These are phyloP conservation scores for Iguana delicatissima DNA, from an alignment of 2,797 vertebrate genomes.

Conservation along the genomic window DNA sequence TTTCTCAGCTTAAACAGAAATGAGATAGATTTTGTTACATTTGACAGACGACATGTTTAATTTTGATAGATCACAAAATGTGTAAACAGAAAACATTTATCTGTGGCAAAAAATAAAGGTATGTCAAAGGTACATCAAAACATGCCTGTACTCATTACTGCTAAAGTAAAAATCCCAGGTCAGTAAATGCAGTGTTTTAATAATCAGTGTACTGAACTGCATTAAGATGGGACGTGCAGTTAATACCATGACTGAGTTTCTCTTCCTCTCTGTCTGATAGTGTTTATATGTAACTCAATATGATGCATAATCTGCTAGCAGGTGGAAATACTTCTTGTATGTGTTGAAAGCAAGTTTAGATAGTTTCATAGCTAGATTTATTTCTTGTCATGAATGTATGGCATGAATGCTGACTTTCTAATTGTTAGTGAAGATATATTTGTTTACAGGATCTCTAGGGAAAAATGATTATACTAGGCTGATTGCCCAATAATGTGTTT, in stretches of 20 bases:
- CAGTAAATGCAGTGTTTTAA: background rate
- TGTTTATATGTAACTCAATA: conserved; percentile 72
- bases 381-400: conserved; percentile 58
- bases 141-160: conserved; percentile 4
- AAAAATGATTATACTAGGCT: background rate
- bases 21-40: conserved; percentile 47
- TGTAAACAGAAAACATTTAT: background rate
- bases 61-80: conserved; percentile 30
- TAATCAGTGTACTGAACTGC: conserved; percentile 23
- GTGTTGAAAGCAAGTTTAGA: conserved; percentile 66
- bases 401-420: conserved; percentile 43
- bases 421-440: conserved; percentile 33
- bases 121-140: background rate
- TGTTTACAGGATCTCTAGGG: conserved; percentile 10
- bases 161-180: background rate
- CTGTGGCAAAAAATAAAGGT: background rate
- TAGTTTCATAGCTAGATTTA: conserved; percentile 67
- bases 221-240: conserved; percentile 58
- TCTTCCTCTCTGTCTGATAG: conserved; percentile 49
- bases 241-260: conserved; percentile 45
- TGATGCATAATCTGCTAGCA: conserved; percentile 67
- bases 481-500: background rate
- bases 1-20: background rate
- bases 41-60: conserved; percentile 32
- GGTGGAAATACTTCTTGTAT: conserved; percentile 62